Conservation (phyloP, 2,888 invertebrate species). For the Limnephilus rhombicus region DNA sequence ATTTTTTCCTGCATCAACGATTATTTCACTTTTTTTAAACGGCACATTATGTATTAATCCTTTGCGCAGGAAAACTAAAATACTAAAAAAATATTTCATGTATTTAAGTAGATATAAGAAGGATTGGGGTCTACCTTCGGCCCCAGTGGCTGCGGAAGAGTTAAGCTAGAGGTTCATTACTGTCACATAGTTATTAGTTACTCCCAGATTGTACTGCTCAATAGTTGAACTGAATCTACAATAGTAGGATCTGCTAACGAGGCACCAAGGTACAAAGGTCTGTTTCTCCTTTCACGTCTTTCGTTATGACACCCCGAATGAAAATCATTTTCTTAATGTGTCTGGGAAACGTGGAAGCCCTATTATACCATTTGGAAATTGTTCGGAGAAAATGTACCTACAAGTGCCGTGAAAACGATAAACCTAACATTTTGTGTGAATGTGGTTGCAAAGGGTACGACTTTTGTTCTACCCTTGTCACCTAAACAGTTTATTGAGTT, state of each 20-base stretch:
- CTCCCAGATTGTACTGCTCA: slow-evolving; percentile 4
- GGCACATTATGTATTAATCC: too few relatives aligned
- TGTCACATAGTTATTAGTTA: neutral
- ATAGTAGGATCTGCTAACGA: neutral
- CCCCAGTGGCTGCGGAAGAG: too few relatives aligned
- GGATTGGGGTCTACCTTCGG: too few relatives aligned
- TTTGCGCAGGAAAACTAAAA: too few relatives aligned
- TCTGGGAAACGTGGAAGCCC: neutral
- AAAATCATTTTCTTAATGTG: neutral
- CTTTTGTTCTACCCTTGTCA: neutral
- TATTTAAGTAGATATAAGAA: too few relatives aligned
- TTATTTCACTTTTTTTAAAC: too few relatives aligned
- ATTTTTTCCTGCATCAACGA: too few relatives aligned
- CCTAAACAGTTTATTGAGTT: neutral
- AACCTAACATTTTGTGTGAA: neutral
- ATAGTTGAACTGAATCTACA: neutral
- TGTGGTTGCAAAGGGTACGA: neutral
- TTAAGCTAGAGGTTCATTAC: slow-evolving; percentile 4
- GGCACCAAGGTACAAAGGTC: slow-evolving; percentile 6
- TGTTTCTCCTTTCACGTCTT: neutral
- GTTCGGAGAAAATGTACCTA: neutral
- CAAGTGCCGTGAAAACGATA: neutral
- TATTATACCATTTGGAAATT: neutral
- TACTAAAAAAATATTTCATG: too few relatives aligned
- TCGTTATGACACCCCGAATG: neutral